These are phyloP conservation scores for Plectropomus leopardus DNA, from an alignment of 2,113 vertebrate genomes.

Conservation along the genomic window DNA sequence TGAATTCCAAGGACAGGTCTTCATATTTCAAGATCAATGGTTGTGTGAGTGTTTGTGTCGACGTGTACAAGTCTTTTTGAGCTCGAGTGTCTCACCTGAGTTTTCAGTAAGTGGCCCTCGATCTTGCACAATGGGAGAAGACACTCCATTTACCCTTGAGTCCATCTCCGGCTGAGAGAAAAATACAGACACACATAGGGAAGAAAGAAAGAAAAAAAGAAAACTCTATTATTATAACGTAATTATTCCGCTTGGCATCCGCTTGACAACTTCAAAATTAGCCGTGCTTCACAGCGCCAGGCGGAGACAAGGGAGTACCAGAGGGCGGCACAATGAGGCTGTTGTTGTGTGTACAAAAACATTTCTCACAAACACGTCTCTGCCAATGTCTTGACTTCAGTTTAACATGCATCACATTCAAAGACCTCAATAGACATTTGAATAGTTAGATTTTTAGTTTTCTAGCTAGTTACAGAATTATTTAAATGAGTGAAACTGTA, in stretches of 20 bases:
- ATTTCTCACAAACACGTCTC: slow-evolving; percentile 18
- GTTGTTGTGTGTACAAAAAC: slow-evolving; percentile 16
- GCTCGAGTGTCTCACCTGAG: slow-evolving; percentile 85
- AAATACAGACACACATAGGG: neutral
- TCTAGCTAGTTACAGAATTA: neutral
- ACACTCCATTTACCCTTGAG: slow-evolving; percentile 89
- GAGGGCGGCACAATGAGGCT: slow-evolving; percentile 21
- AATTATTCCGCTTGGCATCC: slow-evolving; percentile 36
- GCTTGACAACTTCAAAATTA: slow-evolving; percentile 56
- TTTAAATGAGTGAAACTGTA: neutral
- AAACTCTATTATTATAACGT: slow-evolving; percentile 34
- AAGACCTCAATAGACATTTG: slow-evolving; percentile 4
- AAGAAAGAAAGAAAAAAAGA: slow-evolving; percentile 15
- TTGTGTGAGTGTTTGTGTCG: neutral
- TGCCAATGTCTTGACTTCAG: neutral
- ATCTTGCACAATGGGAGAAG: slow-evolving; percentile 88
- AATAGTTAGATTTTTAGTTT: neutral
- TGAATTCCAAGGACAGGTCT: neutral
- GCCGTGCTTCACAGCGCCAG: slow-evolving; percentile 27
- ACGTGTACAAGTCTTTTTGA: neutral
- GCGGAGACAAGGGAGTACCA: slow-evolving; percentile 18
- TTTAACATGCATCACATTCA: slow-evolving; percentile 30
- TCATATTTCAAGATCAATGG: neutral
- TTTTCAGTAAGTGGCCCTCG: slow-evolving; percentile 85
- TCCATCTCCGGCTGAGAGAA: slow-evolving; percentile 90